Base-by-base conservation (phyloP, 2,888 invertebrate species). In the Plusia festucae region DNA sequence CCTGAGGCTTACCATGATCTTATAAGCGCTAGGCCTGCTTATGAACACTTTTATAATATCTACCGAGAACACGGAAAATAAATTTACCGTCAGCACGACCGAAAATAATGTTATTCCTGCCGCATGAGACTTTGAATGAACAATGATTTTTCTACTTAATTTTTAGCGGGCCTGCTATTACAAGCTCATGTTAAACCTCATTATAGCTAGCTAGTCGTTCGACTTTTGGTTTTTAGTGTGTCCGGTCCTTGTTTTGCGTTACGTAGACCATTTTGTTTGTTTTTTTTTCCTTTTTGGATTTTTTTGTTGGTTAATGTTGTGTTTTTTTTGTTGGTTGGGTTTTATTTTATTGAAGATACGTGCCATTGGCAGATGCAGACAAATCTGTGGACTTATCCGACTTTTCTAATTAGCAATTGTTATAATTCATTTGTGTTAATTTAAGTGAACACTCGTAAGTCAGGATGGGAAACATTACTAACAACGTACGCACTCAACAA, bases 141-240 rank as follows among this genome's bases (percentile, higher is more conserved):
- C 24, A 24, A 24, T 24, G 24, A 24, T 24, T 24, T 24, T 24
- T 24, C 2, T 24, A 24, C 2, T 2, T 24, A 3, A 24, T 24
- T 24, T 24, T 24, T n/a, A 40, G 7, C 40, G n/a, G 40, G 40
- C 6, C n/a, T 5, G 40, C n/a, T 40, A 40, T 34, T 34, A 15
- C n/a, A 40, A 40, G 40, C n/a, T 40, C 40, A 40, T 40, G 40
- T 15, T 40, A 40, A 5, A 6, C n/a, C n/a, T 6, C 0, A 5
- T n/a, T 40, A 6, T 34, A n/a, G n/a, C n/a, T n/a, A n/a, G 40
- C 40, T 40, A 40, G 40, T n/a, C n/a, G n/a, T n/a, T n/a, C n/a
- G n/a, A n/a, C 7, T n/a, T 40, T 40, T 49, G 46, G 46, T 49
- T 49, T 18, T 49, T 49, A 46, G 46, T 49, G 18, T 49, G 46